These are phyloP conservation scores for Margarornis squamiger DNA, from an alignment of 2,797 vertebrate genomes.

Conservation along the genomic window DNA sequence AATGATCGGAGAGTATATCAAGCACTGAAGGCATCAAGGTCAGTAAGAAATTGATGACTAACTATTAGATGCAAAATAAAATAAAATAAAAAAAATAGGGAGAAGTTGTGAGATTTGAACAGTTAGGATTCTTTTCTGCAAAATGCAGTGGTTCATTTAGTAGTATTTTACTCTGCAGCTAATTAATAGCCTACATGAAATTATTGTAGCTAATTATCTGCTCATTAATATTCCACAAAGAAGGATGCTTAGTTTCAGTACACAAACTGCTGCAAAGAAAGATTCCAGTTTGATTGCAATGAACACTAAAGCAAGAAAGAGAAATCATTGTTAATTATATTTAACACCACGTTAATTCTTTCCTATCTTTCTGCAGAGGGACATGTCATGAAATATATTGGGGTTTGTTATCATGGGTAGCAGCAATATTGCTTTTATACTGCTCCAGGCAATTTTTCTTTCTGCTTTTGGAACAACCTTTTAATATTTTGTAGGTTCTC, in stretches of 20 bases:
- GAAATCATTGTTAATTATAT: neutral
- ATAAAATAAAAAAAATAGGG: neutral
- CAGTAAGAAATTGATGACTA: neutral
- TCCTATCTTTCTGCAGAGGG: neutral
- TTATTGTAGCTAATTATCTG: slow-evolving; percentile 2
- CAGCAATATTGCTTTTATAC: neutral
- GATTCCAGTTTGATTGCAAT: neutral
- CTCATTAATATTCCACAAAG: slow-evolving; percentile 14
- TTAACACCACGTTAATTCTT: neutral
- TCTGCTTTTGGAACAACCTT: neutral
- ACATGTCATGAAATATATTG: neutral
- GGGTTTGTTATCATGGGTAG: neutral
- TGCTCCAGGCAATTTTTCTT: neutral
- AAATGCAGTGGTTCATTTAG: neutral
- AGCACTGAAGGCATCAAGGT: neutral
- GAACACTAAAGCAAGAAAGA: neutral
- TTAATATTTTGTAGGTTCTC: neutral
- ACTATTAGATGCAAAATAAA: neutral
- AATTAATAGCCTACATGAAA: slow-evolving; percentile 27
- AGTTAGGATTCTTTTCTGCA: neutral
- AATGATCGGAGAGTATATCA: neutral
- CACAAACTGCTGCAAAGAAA: neutral
- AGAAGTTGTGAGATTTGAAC: neutral
- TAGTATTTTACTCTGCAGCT: neutral
- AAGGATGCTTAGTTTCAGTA: neutral